Percentiles rank a stretch among this genome's conserved stretches.
These are phyloP conservation scores for Marcusenius ussheri DNA, from an alignment of 2,113 vertebrate species.

Conservation along the genomic window DNA sequence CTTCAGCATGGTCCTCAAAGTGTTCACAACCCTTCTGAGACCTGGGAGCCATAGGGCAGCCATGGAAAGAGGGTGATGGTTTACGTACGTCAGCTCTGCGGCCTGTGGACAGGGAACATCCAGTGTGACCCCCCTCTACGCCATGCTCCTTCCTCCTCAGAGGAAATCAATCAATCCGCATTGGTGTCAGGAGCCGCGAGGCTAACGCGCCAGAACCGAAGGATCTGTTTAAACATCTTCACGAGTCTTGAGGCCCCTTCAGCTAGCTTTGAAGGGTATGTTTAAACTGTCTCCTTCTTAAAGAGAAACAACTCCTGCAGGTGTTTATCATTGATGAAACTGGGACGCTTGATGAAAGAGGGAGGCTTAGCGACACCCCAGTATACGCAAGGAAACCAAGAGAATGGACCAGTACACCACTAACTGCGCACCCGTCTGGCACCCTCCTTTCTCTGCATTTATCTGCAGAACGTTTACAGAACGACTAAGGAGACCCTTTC, in stretches of 20 bases:
- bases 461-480: background rate
- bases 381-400: background rate
- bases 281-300: background rate
- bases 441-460: background rate
- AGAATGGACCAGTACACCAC: background rate
- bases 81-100: background rate
- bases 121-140: background rate
- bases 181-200: background rate
- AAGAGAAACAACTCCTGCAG: background rate
- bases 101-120: background rate
- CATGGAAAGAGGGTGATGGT: background rate
- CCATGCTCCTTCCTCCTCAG: background rate
- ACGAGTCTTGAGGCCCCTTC: background rate
- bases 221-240: slow-evolving; percentile 8
- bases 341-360: background rate
- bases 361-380: background rate
- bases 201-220: background rate
- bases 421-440: background rate
- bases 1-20: background rate
- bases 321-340: background rate
- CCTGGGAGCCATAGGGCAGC: background rate
- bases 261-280: background rate
- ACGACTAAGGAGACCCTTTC: background rate
- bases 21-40: background rate
- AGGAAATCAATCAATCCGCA: background rate